These are phyloP conservation scores for Fregetta grallaria DNA, from an alignment of 2,113 vertebrate species.

Conservation along the genomic window DNA sequence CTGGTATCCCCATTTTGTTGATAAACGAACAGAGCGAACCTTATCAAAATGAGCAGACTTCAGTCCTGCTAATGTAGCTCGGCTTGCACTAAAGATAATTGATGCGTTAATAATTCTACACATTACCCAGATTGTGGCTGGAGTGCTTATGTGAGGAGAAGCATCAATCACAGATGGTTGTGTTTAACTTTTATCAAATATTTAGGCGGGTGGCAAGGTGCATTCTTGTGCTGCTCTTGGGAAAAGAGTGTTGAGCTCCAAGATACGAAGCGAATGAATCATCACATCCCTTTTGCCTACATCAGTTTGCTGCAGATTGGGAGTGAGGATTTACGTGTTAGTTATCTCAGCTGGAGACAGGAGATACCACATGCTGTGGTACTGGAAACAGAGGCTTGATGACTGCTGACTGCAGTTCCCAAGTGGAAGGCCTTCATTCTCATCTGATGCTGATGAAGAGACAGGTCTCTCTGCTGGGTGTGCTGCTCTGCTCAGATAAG, in stretches of 20 bases:
- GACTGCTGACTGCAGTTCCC: neutral
- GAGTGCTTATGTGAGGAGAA: neutral
- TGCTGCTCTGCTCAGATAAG: neutral
- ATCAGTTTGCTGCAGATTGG: neutral
- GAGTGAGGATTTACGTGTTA: neutral
- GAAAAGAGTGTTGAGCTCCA: neutral
- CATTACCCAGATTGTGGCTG: neutral
- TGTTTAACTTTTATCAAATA: neutral
- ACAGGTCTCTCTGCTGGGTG: neutral
- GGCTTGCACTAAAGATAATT: slow-evolving; percentile 18
- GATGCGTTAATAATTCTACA: neutral
- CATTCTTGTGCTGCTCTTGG: neutral
- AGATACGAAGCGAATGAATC: neutral
- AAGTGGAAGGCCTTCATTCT: rapidly evolving
- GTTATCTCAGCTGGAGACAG: neutral
- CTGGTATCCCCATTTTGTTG: neutral
- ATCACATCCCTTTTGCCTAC: neutral
- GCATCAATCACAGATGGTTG: neutral
- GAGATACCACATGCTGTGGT: rapidly evolving
- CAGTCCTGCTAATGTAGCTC: neutral
- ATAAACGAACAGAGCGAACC: neutral
- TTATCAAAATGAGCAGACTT: slow-evolving; percentile 51
- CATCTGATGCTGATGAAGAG: neutral
- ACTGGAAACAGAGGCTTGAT: neutral
- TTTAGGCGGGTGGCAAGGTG: neutral